These are phyloP conservation scores for Amblyteles armatorius DNA, from an alignment of 2,888 invertebrate genomes.

Conservation along the genomic window DNA sequence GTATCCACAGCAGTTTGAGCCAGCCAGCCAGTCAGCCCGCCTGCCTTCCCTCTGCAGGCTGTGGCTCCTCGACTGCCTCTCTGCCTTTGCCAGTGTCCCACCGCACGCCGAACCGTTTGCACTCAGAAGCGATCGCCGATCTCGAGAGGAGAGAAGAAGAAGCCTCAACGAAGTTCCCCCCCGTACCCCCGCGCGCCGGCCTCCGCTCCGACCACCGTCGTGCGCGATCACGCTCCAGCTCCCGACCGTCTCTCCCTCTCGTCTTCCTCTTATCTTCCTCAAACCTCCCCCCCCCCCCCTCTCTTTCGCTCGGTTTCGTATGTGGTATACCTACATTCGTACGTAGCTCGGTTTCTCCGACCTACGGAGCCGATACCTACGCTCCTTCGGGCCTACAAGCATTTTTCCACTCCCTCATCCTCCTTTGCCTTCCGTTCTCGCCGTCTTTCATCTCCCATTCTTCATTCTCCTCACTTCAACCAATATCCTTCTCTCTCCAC, in stretches of 20 bases:
- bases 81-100: constrained; percentile 83
- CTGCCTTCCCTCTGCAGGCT: constrained; percentile 59
- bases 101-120: constrained; percentile 84
- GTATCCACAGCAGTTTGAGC: constrained; percentile 74
- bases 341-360: neutral
- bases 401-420: neutral
- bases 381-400: neutral
- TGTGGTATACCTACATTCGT: neutral
- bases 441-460: constrained; percentile 11
- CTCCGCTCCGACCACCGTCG: constrained; percentile 61
- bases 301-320: neutral
- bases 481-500: neutral
- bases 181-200: neutral
- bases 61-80: constrained; percentile 63
- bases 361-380: neutral
- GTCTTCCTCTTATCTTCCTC: constrained; percentile 11
- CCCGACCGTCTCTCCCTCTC: constrained; percentile 46
- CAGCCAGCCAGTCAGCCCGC: constrained; percentile 62
- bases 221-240: constrained; percentile 47
- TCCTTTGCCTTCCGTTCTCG: constrained; percentile 35
- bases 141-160: constrained; percentile 26
- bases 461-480: neutral
- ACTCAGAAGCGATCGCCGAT: constrained; percentile 80
- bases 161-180: neutral
- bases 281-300: neutral